A percentile compares a stretch with the other conserved stretches of the same genome.
These are phyloP conservation scores for Epizoanthus illoricatus DNA, from an alignment of 92 coral and sea anemone species.

Conservation along the genomic window DNA sequence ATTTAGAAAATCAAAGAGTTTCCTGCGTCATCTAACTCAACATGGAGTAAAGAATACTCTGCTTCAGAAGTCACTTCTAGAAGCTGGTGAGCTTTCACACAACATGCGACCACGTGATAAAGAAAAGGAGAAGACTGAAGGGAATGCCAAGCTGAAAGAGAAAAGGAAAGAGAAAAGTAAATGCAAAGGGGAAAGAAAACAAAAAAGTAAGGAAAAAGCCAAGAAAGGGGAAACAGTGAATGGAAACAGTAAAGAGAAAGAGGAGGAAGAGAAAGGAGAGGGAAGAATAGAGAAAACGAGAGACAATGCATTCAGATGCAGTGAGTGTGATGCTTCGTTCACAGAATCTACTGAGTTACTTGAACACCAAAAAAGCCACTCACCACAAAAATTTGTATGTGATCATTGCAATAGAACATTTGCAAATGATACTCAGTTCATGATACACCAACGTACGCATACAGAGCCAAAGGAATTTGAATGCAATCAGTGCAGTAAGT, in stretches of 20 bases:
- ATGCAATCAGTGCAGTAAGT: conserved; percentile 2
- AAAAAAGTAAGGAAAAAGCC: neutral
- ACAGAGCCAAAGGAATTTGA: neutral
- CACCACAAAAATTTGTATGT: neutral
- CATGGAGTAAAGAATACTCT: neutral
- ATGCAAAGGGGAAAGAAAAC: neutral
- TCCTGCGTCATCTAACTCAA: neutral
- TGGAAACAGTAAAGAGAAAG: neutral
- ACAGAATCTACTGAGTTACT: neutral
- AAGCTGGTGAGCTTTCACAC: conserved; percentile 35
- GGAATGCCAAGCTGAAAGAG: neutral
- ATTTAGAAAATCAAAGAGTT: conserved; percentile 2
- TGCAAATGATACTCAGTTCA: neutral
- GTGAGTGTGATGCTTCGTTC: neutral
- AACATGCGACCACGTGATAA: conserved; percentile 27
- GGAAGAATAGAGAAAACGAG: neutral
- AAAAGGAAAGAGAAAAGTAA: neutral
- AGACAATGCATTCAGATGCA: neutral
- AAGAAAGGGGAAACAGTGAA: neutral
- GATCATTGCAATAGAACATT: conserved; percentile 2
- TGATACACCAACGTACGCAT: neutral
- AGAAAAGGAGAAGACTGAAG: neutral
- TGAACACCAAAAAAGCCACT: too few relatives aligned
- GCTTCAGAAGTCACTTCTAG: conserved; percentile 31
- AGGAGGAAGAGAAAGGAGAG: neutral